These are phyloP conservation scores for Garrulus glandarius DNA, from an alignment of 2,797 vertebrate species.

Conservation along the genomic window DNA sequence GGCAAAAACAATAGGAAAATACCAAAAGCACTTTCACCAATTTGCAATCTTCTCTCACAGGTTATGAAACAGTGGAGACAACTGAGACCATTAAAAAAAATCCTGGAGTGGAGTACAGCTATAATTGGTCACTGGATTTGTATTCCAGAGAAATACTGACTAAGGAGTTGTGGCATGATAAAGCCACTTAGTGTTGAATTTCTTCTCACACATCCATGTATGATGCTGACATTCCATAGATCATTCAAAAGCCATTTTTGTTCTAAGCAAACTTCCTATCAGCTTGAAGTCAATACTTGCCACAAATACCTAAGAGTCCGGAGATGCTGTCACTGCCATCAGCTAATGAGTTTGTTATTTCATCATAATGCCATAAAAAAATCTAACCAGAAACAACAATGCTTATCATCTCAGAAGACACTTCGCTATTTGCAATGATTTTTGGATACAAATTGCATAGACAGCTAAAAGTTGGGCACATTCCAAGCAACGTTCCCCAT, in stretches of 20 bases:
- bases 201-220: not conserved
- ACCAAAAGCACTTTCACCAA: not conserved
- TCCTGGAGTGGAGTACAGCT: not conserved
- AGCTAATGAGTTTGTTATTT: not conserved
- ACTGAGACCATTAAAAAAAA: not conserved
- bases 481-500: not conserved
- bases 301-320: not conserved
- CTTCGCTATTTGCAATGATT: not conserved
- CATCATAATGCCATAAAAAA: not conserved
- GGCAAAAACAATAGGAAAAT: not conserved
- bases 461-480: not conserved
- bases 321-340: not conserved
- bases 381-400: not conserved
- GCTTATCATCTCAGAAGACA: not conserved
- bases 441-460: not conserved
- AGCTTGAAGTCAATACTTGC: not conserved
- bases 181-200: not conserved
- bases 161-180: fast-evolving
- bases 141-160: not conserved
- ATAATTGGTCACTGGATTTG: not conserved
- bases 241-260: not conserved
- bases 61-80: not conserved
- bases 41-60: not conserved
- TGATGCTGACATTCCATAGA: not conserved
- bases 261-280: not conserved